Evolutionary conservation across 2,888 invertebrate genomes (phyloP).

Genomic region (Pollenia angustigena): DNA sequence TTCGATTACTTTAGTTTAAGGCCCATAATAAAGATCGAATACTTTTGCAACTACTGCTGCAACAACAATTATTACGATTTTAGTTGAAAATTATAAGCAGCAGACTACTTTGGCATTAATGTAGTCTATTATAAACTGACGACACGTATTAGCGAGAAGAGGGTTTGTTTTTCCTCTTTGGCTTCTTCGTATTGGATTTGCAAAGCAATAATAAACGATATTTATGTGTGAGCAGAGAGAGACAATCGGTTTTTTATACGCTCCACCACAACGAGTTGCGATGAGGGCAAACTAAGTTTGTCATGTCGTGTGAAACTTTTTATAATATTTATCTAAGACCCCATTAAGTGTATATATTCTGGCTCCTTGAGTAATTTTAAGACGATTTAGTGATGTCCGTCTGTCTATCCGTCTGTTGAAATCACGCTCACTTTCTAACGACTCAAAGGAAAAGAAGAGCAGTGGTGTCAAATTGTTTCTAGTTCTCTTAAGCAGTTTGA

Average conservation of each 20-base stretch:
- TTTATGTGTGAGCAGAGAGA: constrained; percentile 70
- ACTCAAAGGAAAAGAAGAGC: too few relatives aligned
- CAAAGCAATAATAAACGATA: constrained; percentile 65
- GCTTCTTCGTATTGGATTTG: constrained; percentile 51
- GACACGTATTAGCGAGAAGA: constrained; percentile 72
- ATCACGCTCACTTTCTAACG: too few relatives aligned
- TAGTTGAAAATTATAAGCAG: constrained; percentile 52
- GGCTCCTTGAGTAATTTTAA: too few relatives aligned
- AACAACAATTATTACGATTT: constrained; percentile 36
- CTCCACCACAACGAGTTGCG: too few relatives aligned
- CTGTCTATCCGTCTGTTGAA: too few relatives aligned
- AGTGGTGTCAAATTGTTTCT: too few relatives aligned
- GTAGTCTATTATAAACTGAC: constrained; percentile 78
- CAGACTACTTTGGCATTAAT: constrained; percentile 77
- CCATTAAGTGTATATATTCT: too few relatives aligned
- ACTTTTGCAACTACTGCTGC: constrained; percentile 21
- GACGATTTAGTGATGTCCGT: too few relatives aligned
- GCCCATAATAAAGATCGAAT: constrained; percentile 47
- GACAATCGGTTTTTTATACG: constrained; percentile 54
- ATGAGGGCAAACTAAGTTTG: too few relatives aligned
- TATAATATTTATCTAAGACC: too few relatives aligned
- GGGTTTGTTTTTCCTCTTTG: constrained; percentile 40
- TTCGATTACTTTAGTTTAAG: constrained; percentile 39
- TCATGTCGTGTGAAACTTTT: too few relatives aligned
- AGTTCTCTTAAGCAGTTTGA: too few relatives aligned